These are phyloP conservation scores for Caretta caretta DNA, from an alignment of 2,113 vertebrate genomes.

Conservation along the genomic window DNA sequence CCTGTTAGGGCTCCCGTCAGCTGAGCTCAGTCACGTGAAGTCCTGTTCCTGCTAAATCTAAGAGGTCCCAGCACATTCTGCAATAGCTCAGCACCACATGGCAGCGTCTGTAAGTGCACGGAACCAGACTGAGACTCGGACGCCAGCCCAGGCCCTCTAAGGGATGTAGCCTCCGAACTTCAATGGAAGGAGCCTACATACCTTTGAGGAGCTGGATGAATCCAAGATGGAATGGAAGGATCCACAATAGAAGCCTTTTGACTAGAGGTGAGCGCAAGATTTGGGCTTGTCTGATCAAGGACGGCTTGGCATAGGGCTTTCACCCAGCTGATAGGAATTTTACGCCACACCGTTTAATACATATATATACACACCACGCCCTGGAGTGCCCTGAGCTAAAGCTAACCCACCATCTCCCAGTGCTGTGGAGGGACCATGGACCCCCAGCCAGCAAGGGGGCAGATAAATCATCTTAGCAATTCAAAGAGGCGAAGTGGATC, in stretches of 20 bases:
- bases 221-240: neutral
- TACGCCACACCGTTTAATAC: neutral
- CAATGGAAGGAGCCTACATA: neutral
- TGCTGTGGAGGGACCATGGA: neutral
- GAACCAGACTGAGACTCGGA: neutral
- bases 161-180: neutral
- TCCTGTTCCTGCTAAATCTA: neutral
- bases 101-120: neutral
- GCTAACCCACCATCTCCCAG: neutral
- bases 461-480: neutral
- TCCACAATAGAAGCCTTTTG: neutral
- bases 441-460: neutral
- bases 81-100: neutral
- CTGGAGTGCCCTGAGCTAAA: neutral
- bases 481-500: neutral
- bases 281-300: neutral
- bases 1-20: neutral
- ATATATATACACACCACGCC: neutral
- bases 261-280: neutral
- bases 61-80: too few relatives aligned
- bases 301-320: neutral
- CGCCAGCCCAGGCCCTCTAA: neutral
- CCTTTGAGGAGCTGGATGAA: neutral
- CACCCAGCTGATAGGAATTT: neutral
- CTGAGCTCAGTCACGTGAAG: neutral